Conservation (phyloP, 2,888 invertebrate genomes). For the Orthonevra nobilis region DNA sequence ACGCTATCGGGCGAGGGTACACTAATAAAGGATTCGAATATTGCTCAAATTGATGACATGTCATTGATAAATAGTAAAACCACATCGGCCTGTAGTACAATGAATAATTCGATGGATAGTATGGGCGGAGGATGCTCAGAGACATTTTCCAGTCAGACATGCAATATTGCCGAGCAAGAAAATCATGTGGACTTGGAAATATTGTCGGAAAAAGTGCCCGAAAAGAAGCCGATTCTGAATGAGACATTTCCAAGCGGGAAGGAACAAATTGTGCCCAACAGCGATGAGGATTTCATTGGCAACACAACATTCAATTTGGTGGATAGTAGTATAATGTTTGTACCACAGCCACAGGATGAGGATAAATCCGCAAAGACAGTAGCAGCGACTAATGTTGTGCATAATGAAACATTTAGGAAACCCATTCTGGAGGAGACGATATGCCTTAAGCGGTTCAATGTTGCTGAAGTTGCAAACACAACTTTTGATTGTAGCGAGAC, state of each 20-base stretch:
- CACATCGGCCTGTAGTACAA: slow-evolving; percentile 78
- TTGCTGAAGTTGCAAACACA: slow-evolving; percentile 63
- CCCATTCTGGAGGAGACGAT: slow-evolving; percentile 74
- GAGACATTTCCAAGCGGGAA: slow-evolving; percentile 62
- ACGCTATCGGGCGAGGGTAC: slow-evolving; percentile 78
- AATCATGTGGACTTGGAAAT: too few relatives aligned
- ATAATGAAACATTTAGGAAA: slow-evolving; percentile 72
- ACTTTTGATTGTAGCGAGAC: slow-evolving; percentile 71
- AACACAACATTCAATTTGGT: slow-evolving; percentile 78
- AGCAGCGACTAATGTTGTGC: slow-evolving; percentile 6
- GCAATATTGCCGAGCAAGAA: slow-evolving; percentile 51
- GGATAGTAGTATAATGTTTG: slow-evolving; percentile 73
- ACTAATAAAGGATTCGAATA: slow-evolving; percentile 78
- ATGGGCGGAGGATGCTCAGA: slow-evolving; percentile 71
- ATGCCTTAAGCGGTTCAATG: slow-evolving; percentile 68
- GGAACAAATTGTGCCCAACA: slow-evolving; percentile 52
- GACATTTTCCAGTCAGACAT: slow-evolving; percentile 54
- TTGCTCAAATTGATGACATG: slow-evolving; percentile 79
- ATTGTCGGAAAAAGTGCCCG: slow-evolving; percentile 4
- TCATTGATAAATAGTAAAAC: slow-evolving; percentile 77
- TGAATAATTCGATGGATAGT: slow-evolving; percentile 79
- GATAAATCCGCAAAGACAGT: slow-evolving; percentile 46
- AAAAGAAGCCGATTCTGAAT: slow-evolving; percentile 40
- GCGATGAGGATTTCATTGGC: slow-evolving; percentile 76
- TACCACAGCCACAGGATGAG: slow-evolving; percentile 50